phyloP scores from a whole-genome alignment of 2,113 vertebrate species.

The Neolamprologus fasciatus region DNA sequence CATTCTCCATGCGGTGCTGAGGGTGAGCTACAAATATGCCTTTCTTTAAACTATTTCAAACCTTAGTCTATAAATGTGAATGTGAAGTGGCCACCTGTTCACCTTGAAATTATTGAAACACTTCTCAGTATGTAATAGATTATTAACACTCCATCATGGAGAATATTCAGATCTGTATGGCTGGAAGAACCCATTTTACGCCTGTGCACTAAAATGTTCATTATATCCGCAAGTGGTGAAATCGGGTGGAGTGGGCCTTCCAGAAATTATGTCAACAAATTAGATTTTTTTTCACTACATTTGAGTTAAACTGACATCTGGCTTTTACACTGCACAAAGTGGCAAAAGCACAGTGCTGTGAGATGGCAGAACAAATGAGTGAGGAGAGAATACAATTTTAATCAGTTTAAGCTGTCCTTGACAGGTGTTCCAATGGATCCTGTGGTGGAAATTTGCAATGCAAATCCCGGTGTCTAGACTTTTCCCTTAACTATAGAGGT shows the following conservation, averaged over 20 bases:
- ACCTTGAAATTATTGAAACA: background rate
- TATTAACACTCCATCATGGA: background rate
- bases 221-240: background rate
- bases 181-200: background rate
- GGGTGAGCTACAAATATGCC: background rate
- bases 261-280: background rate
- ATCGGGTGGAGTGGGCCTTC: background rate
- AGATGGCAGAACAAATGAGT: background rate
- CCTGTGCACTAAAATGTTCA: background rate
- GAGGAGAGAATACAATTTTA: background rate
- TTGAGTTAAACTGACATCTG: background rate
- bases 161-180: background rate
- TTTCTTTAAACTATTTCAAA: background rate
- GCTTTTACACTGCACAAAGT: background rate
- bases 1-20: background rate
- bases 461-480: background rate
- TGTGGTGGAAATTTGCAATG: constrained; percentile 10
- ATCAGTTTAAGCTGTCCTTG: constrained; percentile 20
- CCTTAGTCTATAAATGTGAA: background rate
- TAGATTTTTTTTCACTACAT: background rate
- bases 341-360: background rate
- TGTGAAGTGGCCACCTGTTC: background rate
- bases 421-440: background rate
- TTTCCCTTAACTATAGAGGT: background rate
- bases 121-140: background rate